Evolutionary conservation across 1,140 invertebrate species (phyloP), one percentile per base, ranked within the genome.

Genomic region (Lepidurus apus): DNA sequence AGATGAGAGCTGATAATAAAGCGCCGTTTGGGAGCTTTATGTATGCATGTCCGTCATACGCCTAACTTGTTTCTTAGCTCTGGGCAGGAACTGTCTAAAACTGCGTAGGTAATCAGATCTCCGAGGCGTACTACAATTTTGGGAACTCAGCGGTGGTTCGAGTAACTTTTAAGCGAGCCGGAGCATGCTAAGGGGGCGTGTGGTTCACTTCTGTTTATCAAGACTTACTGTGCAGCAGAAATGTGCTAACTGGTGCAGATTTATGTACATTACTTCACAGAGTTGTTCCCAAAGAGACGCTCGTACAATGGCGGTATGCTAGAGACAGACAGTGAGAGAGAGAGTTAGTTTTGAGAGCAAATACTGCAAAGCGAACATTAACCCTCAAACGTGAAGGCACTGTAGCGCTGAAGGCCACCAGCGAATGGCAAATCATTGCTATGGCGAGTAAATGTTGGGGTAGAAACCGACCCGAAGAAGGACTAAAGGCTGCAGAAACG

Each of bases 221-320:
- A 65, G 53, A 65, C 53, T 65, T 17, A 65, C 9, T 65, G 53
- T n/a, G 53, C 21, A 13, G 53, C 53, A 65, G 53, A 65, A 21
- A 65, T 65, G 53, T 65, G 53, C 53, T 65, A 65, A 65, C 53
- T 65, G 53, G 53, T 65, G 53, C 53, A 65, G 53, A 65, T 65
- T 65, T 65, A 65, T 65, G 53, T 65, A 65, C 53, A n/a, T 13
- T 13, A 13, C 21, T 65, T 65, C 53, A 13, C 21, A 65, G 21
- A 21, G 17, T 65, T 13, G 53, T 1, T 21, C 21, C 21, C 13
- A 7, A 13, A 13, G 21, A 65, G 53, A 65, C 53, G 53, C 53
- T 17, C 17, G 9, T 65, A 65, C 13, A 13, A 65, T 13, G 53
- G 4, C 53, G n/a, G 13, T 13, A 17, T 65, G 21, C 34, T 34